These are phyloP conservation scores for Adrianichthys oophorus DNA, from an alignment of 2,797 vertebrate species.

Conservation along the genomic window DNA sequence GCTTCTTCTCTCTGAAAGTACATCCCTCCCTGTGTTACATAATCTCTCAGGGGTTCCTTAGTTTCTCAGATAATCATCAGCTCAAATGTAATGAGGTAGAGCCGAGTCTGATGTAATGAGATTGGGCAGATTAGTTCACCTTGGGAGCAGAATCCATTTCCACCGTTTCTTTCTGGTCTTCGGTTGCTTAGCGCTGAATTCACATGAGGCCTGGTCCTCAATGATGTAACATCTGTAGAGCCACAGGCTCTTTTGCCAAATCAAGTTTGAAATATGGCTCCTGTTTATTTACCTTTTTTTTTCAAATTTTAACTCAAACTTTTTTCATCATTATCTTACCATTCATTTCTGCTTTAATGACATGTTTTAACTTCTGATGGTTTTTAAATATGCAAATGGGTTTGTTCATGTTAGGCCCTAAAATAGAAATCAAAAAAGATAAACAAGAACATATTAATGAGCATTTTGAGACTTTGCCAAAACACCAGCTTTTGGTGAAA, in stretches of 20 bases:
- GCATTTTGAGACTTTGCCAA: too few species aligned
- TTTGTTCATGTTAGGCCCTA: too few species aligned
- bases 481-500: too few species aligned
- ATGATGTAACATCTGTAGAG: conserved; percentile 43
- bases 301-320: too few species aligned
- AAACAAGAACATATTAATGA: too few species aligned
- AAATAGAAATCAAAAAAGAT: too few species aligned
- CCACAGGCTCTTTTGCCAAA: conserved; percentile 16
- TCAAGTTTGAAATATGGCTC: conserved; percentile 29
- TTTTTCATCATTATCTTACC: not conserved
- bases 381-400: not conserved
- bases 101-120: conserved; percentile 43
- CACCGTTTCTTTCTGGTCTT: conserved; percentile 13
- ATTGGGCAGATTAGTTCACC: conserved; percentile 41
- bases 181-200: conserved; percentile 44
- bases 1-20: not conserved
- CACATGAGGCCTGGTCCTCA: conserved; percentile 24
- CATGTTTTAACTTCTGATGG: not conserved
- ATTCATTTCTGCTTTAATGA: not conserved
- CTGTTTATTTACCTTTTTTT: too few species aligned
- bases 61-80: conserved; percentile 35
- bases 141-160: conserved; percentile 25
- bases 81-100: conserved; percentile 45
- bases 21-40: conserved; percentile 12
- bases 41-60: conserved; percentile 12